Conservation (phyloP, 2,113 vertebrate species). For the Periophthalmus modestus region DNA sequence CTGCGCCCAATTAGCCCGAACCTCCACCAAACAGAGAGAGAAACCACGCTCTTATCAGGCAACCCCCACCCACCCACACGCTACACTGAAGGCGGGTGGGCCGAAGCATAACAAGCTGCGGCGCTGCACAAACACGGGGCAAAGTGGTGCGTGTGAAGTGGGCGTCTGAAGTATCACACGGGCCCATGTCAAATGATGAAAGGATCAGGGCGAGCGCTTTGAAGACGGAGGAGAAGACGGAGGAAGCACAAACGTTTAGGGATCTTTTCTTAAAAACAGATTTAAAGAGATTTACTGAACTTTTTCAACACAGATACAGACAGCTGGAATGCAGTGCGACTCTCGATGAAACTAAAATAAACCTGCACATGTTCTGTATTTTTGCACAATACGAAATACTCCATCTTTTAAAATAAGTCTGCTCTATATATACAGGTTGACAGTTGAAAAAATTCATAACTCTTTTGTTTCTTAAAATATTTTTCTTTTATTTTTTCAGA, state of each 20-base stretch:
- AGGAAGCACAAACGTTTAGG: conserved; percentile 5
- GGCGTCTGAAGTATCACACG: conserved; percentile 28
- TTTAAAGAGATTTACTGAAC: neutral
- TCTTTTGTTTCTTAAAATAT: no score
- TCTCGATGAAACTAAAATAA: no score
- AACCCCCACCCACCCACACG: conserved; percentile 37
- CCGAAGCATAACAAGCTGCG: conserved; percentile 25
- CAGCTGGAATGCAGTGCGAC: neutral
- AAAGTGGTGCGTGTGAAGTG: conserved; percentile 15
- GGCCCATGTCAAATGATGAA: conserved; percentile 44
- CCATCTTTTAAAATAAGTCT: no score
- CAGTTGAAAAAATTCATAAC: no score
- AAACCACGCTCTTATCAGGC: conserved; percentile 30
- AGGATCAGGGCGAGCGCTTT: conserved; percentile 58
- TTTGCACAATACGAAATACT: no score
- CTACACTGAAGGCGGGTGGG: conserved; percentile 41
- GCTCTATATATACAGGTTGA: no score
- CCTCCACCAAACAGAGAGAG: conserved; percentile 27
- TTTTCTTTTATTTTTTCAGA: no score
- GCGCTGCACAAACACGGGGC: conserved; percentile 28
- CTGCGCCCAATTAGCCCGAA: conserved; percentile 43
- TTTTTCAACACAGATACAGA: no score
- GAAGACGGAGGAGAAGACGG: conserved; percentile 38
- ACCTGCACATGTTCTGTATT: no score
- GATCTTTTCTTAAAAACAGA: neutral